phyloP scores from a whole-genome alignment of 2,888 invertebrate genomes.

The Cryptocheilus praepositus region DNA sequence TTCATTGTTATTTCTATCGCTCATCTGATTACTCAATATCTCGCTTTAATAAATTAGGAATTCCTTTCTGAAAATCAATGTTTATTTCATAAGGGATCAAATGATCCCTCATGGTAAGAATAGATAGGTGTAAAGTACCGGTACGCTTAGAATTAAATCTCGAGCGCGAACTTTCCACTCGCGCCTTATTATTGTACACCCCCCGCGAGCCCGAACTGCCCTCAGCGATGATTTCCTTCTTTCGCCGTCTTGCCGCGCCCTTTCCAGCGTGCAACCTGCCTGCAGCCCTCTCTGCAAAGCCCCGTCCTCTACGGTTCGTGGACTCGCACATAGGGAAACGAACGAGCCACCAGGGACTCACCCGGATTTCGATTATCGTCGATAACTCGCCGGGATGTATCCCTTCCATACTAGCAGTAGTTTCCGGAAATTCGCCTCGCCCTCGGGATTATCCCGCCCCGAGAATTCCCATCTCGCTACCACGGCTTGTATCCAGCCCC shows the following conservation, averaged over 20 bases:
- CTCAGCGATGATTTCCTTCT: conserved; percentile 20
- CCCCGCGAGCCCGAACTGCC: conserved; percentile 14
- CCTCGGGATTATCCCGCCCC: conserved; percentile 54
- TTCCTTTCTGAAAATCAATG: no score
- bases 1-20: no score
- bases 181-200: conserved; percentile 11
- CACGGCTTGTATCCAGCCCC: conserved; percentile 34
- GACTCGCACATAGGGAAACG: conserved; percentile 42
- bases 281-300: not conserved
- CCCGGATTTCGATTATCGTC: conserved; percentile 58
- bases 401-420: conserved; percentile 52
- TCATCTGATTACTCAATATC: no score
- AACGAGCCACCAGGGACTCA: conserved; percentile 56
- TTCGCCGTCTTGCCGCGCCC: conserved; percentile 18
- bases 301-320: conserved; percentile 25
- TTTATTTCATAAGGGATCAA: no score
- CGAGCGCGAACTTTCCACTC: conserved; percentile 39
- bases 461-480: conserved; percentile 53
- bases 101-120: no score
- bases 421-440: conserved; percentile 57
- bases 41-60: no score
- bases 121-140: no score
- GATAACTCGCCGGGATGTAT: conserved; percentile 58
- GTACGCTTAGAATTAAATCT: conserved; percentile 48
- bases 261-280: not conserved